Evolutionary conservation across 2,113 vertebrate genomes (phyloP), one percentile per base, ranked within the genome.

Genomic region (Acanthisitta chloris): DNA sequence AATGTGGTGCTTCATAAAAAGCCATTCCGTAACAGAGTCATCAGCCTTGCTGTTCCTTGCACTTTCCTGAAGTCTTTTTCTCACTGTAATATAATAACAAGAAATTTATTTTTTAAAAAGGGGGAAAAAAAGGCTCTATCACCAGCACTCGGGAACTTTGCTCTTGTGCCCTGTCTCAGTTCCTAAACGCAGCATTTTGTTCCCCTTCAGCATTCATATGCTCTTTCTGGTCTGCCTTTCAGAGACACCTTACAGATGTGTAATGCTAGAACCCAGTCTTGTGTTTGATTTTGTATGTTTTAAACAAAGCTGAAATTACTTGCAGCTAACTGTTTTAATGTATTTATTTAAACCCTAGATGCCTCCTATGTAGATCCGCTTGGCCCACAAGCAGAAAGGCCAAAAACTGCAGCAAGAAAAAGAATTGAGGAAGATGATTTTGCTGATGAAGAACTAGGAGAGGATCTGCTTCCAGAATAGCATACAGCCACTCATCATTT

Each of bases 391-490:
- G 91, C 95, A 88, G 99, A 99, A 97, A 98, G 99, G 96, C 99
- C 99, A 36, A 99, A 99, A 98, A 99, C 99, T 3, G 99, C 99
- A 54, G 98, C 98, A 82, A 99, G 97, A 95, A 99, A 98, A 87
- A 98, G 97, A 45, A 36, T 67, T 1, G 99, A 99, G 7, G 99
- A 99, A 14, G 99, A 99, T 72, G 99, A 99, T 64, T 99, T 99
- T 97, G 99, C 98, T 52, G 99, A 99, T 65, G 99, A 99, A 97
- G 99, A 99, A 74, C 94, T 99, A 71, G 99, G 99, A 97, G 99
- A 99, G 12, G 99, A 99, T 97, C 98, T 99, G 83, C 98, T 99
- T 96, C 99, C 99, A 19, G 98, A 99, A 94, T 99, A 98, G 95
- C 59, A 54, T 14, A n/a, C 17, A 33, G 29, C 24, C 11, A 15